These are phyloP conservation scores for Acanthosepion lycidas DNA, from an alignment of 2,888 invertebrate genomes.

Conservation along the genomic window DNA sequence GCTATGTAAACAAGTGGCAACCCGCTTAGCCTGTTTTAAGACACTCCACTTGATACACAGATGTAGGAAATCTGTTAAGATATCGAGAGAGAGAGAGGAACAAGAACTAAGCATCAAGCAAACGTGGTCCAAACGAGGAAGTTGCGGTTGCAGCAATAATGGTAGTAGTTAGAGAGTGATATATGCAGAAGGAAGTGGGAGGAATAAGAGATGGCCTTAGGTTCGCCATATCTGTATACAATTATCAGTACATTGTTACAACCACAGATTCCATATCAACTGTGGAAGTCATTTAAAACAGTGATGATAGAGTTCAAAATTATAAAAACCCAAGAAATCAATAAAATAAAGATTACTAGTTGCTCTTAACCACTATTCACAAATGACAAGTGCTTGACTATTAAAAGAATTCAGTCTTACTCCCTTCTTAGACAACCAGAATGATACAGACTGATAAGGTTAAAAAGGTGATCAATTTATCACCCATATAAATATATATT, in stretches of 20 bases:
- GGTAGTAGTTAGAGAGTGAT: background rate
- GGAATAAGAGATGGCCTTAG: background rate
- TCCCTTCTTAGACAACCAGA: too few species aligned
- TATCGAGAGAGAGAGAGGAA: background rate
- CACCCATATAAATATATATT: too few species aligned
- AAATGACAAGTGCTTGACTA: too few species aligned
- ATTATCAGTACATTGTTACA: background rate
- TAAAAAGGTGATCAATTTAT: too few species aligned
- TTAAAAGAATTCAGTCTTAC: too few species aligned
- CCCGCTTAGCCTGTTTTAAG: background rate
- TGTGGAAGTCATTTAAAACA: background rate
- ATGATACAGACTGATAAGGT: too few species aligned
- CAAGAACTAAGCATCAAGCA: background rate
- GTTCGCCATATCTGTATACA: background rate
- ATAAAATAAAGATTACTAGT: background rate
- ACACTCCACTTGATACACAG: background rate
- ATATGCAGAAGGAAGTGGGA: background rate
- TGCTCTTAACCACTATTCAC: background rate
- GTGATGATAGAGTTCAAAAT: too few species aligned
- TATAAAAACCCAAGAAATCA: background rate
- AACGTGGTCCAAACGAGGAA: conserved; percentile 10
- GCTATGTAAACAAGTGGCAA: background rate
- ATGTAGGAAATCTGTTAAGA: too few species aligned
- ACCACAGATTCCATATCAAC: background rate
- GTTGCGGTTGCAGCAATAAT: background rate